Conservation (phyloP, 2,888 invertebrate genomes). For the Caenorhabditis virilis region DNA sequence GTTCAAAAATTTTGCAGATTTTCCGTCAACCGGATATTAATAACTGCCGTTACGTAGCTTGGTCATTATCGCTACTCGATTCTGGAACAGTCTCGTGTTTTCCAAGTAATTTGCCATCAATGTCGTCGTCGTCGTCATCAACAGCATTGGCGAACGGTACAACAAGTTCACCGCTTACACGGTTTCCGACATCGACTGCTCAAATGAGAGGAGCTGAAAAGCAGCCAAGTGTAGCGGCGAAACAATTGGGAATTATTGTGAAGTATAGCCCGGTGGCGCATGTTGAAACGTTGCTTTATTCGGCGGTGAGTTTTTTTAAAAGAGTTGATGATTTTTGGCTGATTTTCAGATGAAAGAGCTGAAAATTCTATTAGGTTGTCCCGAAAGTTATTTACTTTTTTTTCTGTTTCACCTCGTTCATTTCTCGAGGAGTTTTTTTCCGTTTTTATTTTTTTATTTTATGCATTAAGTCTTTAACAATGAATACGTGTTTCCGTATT, state of each 20-base stretch:
- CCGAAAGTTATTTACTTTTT: too few species aligned
- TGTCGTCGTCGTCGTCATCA: not conserved
- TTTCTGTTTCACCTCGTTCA: too few species aligned
- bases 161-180: not conserved
- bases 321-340: too few species aligned
- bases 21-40: conserved; percentile 58
- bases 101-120: not conserved
- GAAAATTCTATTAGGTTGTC: too few species aligned
- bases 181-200: not conserved
- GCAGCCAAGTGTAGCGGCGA: conserved; percentile 3
- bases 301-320: conserved; percentile 14
- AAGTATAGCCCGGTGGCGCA: conserved; percentile 1
- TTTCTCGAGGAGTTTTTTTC: too few species aligned
- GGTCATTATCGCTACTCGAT: conserved; percentile 5
- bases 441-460: too few species aligned
- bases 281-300: conserved; percentile 20
- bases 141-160: not conserved
- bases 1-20: conserved; percentile 18
- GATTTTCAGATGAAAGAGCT: too few species aligned
- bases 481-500: too few species aligned
- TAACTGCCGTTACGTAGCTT: conserved; percentile 54
- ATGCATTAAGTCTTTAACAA: too few species aligned
- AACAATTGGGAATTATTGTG: conserved; percentile 31
- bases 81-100: not conserved
- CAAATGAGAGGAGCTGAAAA: conserved; percentile 7